phyloP scores from a whole-genome alignment of 2,797 vertebrate genomes.

The Eulemur mongoz region DNA sequence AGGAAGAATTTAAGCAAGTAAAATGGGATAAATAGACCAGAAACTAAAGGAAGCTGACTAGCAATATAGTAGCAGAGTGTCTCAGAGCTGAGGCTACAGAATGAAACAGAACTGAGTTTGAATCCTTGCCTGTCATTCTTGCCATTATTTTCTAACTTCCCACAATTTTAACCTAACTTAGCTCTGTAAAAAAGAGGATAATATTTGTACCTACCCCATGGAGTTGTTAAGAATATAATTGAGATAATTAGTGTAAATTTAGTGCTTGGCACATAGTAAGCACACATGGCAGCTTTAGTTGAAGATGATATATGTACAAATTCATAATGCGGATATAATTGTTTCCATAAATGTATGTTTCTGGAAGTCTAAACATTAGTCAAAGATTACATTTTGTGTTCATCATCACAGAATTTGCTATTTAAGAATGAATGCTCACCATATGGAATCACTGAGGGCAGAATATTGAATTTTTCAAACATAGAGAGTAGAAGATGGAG shows the following conservation, averaged over 20 bases:
- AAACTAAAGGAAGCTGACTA: not conserved
- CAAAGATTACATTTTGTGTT: slow-evolving; percentile 13
- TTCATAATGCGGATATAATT: not conserved
- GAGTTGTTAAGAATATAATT: not conserved
- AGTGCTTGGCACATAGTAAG: not conserved
- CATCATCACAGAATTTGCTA: not conserved
- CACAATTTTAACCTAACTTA: not conserved
- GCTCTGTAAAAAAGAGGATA: not conserved
- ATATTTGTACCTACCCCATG: not conserved
- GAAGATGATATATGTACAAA: not conserved
- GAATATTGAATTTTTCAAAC: not conserved
- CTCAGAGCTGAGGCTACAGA: not conserved
- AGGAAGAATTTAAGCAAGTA: not conserved
- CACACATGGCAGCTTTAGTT: not conserved
- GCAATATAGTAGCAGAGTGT: not conserved
- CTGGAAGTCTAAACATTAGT: slow-evolving; percentile 34
- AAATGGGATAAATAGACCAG: not conserved
- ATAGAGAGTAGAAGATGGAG: not conserved
- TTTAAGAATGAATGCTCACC: not conserved
- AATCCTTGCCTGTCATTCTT: not conserved
- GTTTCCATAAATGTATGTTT: slow-evolving; percentile 26
- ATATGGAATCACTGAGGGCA: not conserved
- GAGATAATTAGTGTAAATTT: not conserved
- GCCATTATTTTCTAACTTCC: not conserved
- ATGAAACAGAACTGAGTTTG: not conserved